Percentiles rank a stretch among this genome's conserved stretches.
These are phyloP conservation scores for Rhadinocentrus ornatus DNA, from an alignment of 2,797 vertebrate genomes.

Conservation along the genomic window DNA sequence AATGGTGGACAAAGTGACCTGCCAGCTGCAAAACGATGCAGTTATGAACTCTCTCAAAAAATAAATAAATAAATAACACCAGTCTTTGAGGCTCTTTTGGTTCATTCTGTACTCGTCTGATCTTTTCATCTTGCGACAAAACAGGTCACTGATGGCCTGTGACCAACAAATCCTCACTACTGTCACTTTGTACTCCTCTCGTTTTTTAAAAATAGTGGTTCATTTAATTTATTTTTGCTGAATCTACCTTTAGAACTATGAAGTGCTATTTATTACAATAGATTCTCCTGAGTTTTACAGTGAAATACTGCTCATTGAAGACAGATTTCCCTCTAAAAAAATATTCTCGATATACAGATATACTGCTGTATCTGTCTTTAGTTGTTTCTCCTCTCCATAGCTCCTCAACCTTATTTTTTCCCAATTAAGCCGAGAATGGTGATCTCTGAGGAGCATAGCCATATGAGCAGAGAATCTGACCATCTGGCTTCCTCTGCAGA, in stretches of 20 bases:
- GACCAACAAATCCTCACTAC: constrained; percentile 35
- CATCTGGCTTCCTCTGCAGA: constrained; percentile 72
- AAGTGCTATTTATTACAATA: constrained; percentile 1
- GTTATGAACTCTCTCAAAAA: background rate
- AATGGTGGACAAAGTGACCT: constrained; percentile 4
- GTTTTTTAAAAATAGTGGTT: background rate
- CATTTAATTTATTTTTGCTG: background rate
- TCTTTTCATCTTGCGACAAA: constrained; percentile 17
- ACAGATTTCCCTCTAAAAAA: background rate
- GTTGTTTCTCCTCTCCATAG: constrained; percentile 25
- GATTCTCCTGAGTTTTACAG: background rate
- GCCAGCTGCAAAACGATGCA: background rate
- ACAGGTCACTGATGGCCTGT: constrained; percentile 15
- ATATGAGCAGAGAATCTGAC: constrained; percentile 72
- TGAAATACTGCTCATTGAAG: background rate
- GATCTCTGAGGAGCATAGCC: constrained; percentile 66
- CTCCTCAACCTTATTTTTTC: constrained; percentile 11
- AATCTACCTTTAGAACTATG: background rate
- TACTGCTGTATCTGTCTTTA: constrained; percentile 21
- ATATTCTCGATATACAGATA: background rate
- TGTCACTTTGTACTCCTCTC: constrained; percentile 5
- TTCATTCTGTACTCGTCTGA: background rate
- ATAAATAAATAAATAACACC: background rate
- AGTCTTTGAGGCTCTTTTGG: background rate
- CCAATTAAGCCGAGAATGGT: constrained; percentile 36